These are phyloP conservation scores for Procambarus clarkii DNA, from an alignment of 1,140 invertebrate species.

Conservation along the genomic window DNA sequence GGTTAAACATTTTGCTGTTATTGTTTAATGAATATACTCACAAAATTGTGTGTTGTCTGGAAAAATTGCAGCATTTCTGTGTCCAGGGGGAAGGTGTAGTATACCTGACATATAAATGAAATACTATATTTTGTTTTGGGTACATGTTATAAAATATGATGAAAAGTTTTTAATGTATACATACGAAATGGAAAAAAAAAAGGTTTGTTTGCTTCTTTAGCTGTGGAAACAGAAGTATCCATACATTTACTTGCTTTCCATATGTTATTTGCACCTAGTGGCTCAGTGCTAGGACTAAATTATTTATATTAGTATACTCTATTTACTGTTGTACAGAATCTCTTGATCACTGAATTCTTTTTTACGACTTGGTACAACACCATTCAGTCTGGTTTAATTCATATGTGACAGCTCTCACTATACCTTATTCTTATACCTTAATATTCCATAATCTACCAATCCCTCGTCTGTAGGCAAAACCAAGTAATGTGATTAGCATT, in stretches of 20 bases:
- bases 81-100: constrained; percentile 18
- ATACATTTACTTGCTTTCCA: neutral
- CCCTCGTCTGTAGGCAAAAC: neutral
- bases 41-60: neutral
- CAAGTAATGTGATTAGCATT: neutral
- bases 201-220: neutral
- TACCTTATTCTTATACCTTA: neutral
- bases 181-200: neutral
- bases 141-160: neutral
- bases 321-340: constrained; percentile 1
- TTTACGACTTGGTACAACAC: neutral
- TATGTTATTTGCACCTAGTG: constrained; percentile 21
- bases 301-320: neutral
- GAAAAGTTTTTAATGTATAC: neutral
- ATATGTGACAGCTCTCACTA: neutral
- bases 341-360: neutral
- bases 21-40: neutral
- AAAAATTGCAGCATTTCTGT: constrained; percentile 19
- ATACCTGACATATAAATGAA: neutral
- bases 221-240: neutral
- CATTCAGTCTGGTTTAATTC: neutral
- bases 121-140: neutral
- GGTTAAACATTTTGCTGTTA: neutral
- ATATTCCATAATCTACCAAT: neutral
- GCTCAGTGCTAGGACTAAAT: constrained; percentile 6